Base-by-base conservation (phyloP, 2,113 vertebrate species). In the Ramphastos sulfuratus region DNA sequence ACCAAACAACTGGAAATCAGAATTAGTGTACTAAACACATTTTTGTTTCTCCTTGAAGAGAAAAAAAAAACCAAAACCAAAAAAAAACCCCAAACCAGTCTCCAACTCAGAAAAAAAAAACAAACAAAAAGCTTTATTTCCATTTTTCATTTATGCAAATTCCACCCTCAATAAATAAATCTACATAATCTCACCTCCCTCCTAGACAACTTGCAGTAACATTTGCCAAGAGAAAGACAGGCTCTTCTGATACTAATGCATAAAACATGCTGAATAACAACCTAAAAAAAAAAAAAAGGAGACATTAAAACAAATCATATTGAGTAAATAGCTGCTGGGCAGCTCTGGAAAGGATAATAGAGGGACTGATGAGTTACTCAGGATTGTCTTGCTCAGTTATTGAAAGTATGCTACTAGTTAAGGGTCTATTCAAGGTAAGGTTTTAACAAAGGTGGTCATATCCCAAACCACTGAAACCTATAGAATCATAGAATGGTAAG, bases 91-190 rank as follows among this genome's bases (percentile, higher is more conserved):
- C 42, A 96, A 86, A 7, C 23, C 17, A 20, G 30, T 35, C 54
- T 83, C 74, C 82, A 94, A 92, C 91, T 96, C 72, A 94, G 37
- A 39, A 44, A 44, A 44, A 44, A 46, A 46, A 46, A 46, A 94
- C 95, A 96, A 82, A 78, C 95, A 96, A 82, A 78, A 82, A 50
- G 87, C 74, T 95, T 87, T 94, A 93, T 97, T 97, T 97, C 93
- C 76, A 96, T 93, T 95, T 95, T 94, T 92, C 58, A 89, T 96
- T 96, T 97, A 97, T 97, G 94, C 85, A 97, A 98, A 97, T 97
- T 92, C 80, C 87, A 76, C 64, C 76, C 84, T 90, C 89, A 96
- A 96, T 96, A 97, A 97, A 95, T 96, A 93, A 86, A 95, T 97
- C 92, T 97, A 97, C 96, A 97, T 96, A 96, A 97, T 97, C 91